Evolutionary conservation across 2,113 vertebrate genomes (phyloP).

Genomic region (Eulacestoma nigropectus): DNA sequence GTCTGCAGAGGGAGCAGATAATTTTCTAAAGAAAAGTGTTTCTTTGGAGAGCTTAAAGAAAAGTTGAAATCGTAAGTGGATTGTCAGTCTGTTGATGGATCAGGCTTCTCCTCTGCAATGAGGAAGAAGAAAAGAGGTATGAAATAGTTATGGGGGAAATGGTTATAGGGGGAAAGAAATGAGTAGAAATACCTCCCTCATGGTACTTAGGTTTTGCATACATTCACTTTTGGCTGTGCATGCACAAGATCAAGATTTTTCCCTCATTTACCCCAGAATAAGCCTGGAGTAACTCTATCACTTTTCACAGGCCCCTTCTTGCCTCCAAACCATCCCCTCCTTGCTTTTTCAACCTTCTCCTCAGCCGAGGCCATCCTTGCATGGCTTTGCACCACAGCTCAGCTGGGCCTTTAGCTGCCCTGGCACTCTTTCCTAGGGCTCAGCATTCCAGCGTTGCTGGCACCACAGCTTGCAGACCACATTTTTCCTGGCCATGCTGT

Average conservation of each 20-base stretch:
- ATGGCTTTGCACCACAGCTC: neutral
- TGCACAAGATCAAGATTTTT: neutral
- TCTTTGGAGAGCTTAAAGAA: neutral
- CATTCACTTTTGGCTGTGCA: neutral
- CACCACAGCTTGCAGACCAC: neutral
- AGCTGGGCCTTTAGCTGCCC: neutral
- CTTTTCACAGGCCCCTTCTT: neutral
- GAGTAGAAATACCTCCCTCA: neutral
- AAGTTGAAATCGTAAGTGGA: neutral
- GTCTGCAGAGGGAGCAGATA: conserved; percentile 38
- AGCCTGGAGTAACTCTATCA: neutral
- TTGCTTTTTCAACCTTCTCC: neutral
- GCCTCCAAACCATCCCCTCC: neutral
- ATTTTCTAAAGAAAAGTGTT: neutral
- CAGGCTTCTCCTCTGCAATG: neutral
- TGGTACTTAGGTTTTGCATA: neutral
- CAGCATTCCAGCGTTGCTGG: neutral
- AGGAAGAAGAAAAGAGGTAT: neutral
- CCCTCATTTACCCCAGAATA: neutral
- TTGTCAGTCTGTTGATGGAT: neutral
- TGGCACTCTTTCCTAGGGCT: neutral
- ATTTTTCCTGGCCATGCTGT: neutral
- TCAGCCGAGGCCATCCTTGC: neutral
- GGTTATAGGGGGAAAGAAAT: neutral
- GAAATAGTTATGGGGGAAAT: neutral